Base-by-base conservation (phyloP, 2,113 vertebrate species). In the Microcebus jonahi region DNA sequence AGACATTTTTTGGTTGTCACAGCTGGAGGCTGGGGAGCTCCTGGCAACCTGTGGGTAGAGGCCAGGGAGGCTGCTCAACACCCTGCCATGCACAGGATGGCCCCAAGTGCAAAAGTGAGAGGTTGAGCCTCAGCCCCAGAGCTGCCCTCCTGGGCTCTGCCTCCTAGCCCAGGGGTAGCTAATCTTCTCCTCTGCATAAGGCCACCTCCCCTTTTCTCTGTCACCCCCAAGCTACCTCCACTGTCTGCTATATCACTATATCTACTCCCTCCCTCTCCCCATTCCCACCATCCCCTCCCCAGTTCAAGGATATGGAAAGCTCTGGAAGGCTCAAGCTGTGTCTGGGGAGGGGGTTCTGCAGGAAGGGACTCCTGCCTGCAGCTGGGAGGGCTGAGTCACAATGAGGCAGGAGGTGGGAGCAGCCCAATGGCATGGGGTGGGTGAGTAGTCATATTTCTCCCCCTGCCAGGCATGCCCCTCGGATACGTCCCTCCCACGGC, bases 381-480 rank as follows among this genome's bases (percentile, higher is more conserved):
- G 29, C 29, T 67, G 61, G 18, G 42, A 67, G 70, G 27, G 15
- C 59, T 25, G 42, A 53, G 45, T 11, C 13, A 17, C 20, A 13
- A 14, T 79, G 65, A 7, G 12, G 20, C 6, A 0, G 45, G 39
- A 29, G 23, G 68, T 45, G 42, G 42, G 8, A 45, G 29, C 8
- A 10, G 75, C 45, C 42, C 36, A 27, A n/a, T 29, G 6, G 79
- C 13, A 36, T 8, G 8, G 81, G 13, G 27, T 5, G 50, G n/a
- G n/a, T 34, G 50, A 34, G 2, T 5, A 34, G 7, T 27, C 34
- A 31, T n/a, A 29, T 34, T 14, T 29, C 42, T 21, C 9, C 4
- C 83, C 12, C 15, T 0, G 0, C 0, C 80, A 97, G 97, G 96
- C 11, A 95, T 98, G 91, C 98, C 97, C 34, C 90, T 96, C 0